Evolutionary conservation across 1,140 invertebrate genomes (phyloP).

Genomic region (Camponotus floridanus): DNA sequence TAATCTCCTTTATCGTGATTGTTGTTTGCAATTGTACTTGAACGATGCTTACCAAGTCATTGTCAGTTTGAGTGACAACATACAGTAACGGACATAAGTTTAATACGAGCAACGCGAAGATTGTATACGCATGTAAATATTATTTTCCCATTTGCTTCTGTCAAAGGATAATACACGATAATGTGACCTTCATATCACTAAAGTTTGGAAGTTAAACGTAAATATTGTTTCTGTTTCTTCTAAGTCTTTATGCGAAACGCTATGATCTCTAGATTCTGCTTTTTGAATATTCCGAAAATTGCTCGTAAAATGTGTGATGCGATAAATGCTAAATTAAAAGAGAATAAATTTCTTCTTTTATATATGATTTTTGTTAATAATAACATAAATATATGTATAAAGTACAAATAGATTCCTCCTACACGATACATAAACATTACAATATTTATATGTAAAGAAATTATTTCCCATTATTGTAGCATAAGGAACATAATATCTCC

Average conservation of each 20-base stretch:
- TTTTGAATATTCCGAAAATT: background rate
- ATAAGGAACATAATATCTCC: background rate
- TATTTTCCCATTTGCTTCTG: slow-evolving; percentile 20
- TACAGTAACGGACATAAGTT: slow-evolving; percentile 35
- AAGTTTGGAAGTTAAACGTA: background rate
- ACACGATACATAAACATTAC: background rate
- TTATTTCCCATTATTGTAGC: background rate
- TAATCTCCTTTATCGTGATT: slow-evolving; percentile 37
- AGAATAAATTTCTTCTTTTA: background rate
- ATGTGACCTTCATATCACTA: background rate
- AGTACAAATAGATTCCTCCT: background rate
- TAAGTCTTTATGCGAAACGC: background rate
- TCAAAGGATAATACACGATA: background rate
- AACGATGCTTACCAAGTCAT: slow-evolving; percentile 37
- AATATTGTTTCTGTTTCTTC: background rate
- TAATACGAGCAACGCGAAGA: slow-evolving; percentile 8
- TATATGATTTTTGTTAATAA: background rate
- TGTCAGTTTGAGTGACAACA: slow-evolving; percentile 38
- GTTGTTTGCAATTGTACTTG: slow-evolving; percentile 59
- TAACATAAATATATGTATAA: slow-evolving; percentile 3
- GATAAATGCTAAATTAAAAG: background rate
- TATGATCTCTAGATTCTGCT: background rate
- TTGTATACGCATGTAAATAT: slow-evolving; percentile 30
- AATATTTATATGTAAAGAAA: slow-evolving; percentile 4
- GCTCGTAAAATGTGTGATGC: background rate